Base-by-base conservation (phyloP, 2,888 invertebrate species). In the Caenorhabditis sp. region DNA sequence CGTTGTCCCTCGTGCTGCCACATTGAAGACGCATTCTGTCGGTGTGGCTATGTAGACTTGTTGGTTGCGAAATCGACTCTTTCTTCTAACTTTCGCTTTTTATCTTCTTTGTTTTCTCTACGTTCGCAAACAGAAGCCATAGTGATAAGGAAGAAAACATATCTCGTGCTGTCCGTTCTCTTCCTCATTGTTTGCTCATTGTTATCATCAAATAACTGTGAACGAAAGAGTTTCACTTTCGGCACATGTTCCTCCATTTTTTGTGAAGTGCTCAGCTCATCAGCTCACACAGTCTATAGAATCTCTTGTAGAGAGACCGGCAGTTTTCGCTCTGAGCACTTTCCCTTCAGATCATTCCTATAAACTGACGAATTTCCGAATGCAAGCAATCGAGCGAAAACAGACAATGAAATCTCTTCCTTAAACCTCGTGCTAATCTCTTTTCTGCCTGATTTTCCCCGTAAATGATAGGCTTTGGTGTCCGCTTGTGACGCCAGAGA, bases 401-500 rank as follows among this genome's bases (percentile, higher is more conserved):
- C 62, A 62, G 62, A 62, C 70, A 55, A 71, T 69, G 47, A 44
- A 51, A 61, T 51, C 47, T 24, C n/a, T 37, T 18, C 28, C 68
- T 68, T 53, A 65, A 56, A 68, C 68, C 70, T 58, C 22, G 40
- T 13, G 13, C 51, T 71, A 71, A 71, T 71, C 70, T 60, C 61
- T 70, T 44, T 51, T 44, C 20, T 15, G 40, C 28, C 35, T 70
- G 70, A 62, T 61, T 55, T n/a, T 71, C n/a, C 44, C 18, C 37
- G 20, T n/a, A 56, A 35, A 40, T 11, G 55, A 58, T 28, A 11
- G 37, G 28, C 53, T 28, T 61, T 26, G 47, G 61, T 50, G 13
- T 47, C 58, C 53, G 32, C 18, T n/a, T 60, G 15, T 51, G 60
- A 61, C 51, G 60, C 47, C 51, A 51, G 15, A 24, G 50, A 50